Evolutionary conservation across 1,140 invertebrate genomes (phyloP), one percentile per base, ranked within the genome.

Genomic region (Cherax quadricarinatus): DNA sequence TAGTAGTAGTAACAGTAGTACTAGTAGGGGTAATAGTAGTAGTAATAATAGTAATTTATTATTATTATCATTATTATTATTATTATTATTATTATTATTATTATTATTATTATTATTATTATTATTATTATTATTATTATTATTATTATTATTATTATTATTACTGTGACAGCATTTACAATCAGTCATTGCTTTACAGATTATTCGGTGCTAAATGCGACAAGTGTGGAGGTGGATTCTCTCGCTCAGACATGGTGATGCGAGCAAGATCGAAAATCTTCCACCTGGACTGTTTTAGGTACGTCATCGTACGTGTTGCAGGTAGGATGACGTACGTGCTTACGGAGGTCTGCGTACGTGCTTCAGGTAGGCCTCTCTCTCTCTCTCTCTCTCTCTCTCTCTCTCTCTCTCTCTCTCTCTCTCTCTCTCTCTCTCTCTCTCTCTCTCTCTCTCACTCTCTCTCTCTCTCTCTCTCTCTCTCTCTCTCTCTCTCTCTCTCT

Each of bases 231-330:
- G 96, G 97, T 94, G 97, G 97, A 92, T 99, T 99, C 96, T 98
- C 97, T 95, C 98, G 98, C 96, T 98, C 97, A 95, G 99, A 99
- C 95, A 98, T 99, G 95, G 99, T 99, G 95, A 99, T 99, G 99
- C 96, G 98, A 92, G 99, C 98, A 82, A 98, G 98, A 94, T 98
- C 97, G 96, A 99, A 99, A 95, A 99, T 99, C 94, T 99, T 99
- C 96, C 99, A 99, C 96, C 97, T 99, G 95, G 98, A 99, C 95
- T 99, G 99, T 95, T 99, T 99, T 96, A 96, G 98, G 93, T 99
- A 98, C 48, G 90, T 41, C 9, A 5, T 66, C 24, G 30, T 85
- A 21, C 30, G 5, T 30, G 18, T 30, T 4, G 81, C 16, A 41
- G 5, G 60, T 2, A 16, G 14, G 12, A 5, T 1, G 14, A 21